phyloP scores from a whole-genome alignment of 1,140 invertebrate species.

The Platyscapa corneri region DNA sequence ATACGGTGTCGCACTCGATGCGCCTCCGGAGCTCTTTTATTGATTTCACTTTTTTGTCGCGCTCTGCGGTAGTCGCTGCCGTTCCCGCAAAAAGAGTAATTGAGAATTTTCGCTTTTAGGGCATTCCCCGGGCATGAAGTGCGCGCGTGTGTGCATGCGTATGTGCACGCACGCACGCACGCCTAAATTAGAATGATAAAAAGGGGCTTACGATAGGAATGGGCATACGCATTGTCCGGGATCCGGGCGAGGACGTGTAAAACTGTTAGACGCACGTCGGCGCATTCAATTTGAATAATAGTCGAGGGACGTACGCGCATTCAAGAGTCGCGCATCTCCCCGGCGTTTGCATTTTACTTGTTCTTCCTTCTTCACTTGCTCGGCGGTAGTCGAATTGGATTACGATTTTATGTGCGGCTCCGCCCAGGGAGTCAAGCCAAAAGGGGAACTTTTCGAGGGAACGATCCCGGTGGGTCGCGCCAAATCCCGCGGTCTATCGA shows the following conservation, averaged over 20 bases:
- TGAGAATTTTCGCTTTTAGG: too few species aligned
- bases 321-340: neutral
- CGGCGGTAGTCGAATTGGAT: neutral
- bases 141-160: too few species aligned
- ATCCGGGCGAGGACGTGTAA: neutral
- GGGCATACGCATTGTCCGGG: neutral
- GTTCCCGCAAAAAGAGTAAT: too few species aligned
- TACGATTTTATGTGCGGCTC: conserved; percentile 25
- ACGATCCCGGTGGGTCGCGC: neutral
- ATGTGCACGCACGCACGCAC: too few species aligned
- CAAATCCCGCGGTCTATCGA: neutral
- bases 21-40: too few species aligned
- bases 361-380: conserved; percentile 24
- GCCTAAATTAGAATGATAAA: too few species aligned
- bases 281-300: conserved; percentile 12
- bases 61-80: too few species aligned
- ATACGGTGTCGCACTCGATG: neutral
- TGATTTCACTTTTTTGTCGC: too few species aligned
- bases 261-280: neutral
- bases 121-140: too few species aligned
- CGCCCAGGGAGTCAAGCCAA: conserved; percentile 24
- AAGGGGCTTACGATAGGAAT: neutral
- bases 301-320: neutral
- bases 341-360: neutral
- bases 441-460: conserved; percentile 18